Evolutionary conservation across 1,140 invertebrate species (phyloP).

Genomic region (Venustaconcha ellipsiformis): DNA sequence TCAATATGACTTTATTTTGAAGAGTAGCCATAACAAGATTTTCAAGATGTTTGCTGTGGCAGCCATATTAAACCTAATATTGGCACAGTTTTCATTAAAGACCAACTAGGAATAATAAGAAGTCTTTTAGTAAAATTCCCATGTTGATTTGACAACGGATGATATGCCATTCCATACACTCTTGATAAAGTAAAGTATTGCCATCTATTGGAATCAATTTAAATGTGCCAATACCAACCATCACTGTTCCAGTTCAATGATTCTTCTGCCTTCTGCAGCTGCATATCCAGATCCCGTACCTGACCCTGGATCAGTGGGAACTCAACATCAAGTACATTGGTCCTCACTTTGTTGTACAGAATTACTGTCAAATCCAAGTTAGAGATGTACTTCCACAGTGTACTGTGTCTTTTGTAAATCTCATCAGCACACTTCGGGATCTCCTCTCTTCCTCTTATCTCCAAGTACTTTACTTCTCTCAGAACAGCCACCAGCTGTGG

Average conservation of each 20-base stretch:
- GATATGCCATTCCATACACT: no score
- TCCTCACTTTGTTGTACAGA: constrained; percentile 81
- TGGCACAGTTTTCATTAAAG: no score
- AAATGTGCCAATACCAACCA: constrained; percentile 66
- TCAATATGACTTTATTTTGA: no score
- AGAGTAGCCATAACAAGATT: no score
- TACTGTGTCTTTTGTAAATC: constrained; percentile 66
- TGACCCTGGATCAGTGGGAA: constrained; percentile 83
- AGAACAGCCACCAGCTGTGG: constrained; percentile 68
- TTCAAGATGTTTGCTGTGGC: no score
- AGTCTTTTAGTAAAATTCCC: no score
- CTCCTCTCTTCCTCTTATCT: constrained; percentile 57
- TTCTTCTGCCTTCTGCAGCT: constrained; percentile 81
- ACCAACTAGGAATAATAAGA: no score
- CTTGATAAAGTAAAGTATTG: no score
- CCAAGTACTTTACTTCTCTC: constrained; percentile 70
- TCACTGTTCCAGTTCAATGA: constrained; percentile 85
- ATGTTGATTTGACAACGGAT: no score
- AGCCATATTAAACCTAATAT: no score
- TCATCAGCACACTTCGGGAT: constrained; percentile 65
- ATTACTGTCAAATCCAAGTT: constrained; percentile 68
- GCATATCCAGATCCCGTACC: constrained; percentile 83
- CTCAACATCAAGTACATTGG: constrained; percentile 83
- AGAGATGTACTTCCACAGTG: constrained; percentile 65
- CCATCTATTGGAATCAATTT: no score